Evolutionary conservation across 2,888 invertebrate species (phyloP), one percentile per base, ranked within the genome.

Genomic region (Julus scanicus): DNA sequence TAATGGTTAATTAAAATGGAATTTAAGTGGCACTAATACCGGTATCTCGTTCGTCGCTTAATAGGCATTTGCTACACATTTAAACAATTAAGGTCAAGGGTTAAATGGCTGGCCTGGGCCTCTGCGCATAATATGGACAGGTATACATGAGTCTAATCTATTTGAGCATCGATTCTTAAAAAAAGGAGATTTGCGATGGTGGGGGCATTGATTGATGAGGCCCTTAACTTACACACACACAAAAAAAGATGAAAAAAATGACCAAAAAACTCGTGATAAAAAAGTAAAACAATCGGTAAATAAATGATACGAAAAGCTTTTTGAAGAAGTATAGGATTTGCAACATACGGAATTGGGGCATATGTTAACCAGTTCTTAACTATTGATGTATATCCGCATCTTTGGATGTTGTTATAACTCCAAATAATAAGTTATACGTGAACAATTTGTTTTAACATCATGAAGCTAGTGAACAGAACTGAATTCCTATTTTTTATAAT

Each of bases 1-100:
- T 53, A 53, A 53, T 53, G 53, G 53, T 53, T 53, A 53, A 53
- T 53, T 53, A 53, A 53, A 53, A 53, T 53, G 53, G 53, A 53
- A 53, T 53, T 53, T 53, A 53, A 53, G 53, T 53, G 53, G 53
- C 53, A 53, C 53, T 53, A 53, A 53, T 53, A 53, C 53, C 13
- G 53, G 13, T 53, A 53, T 53, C 53, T 53, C 53, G 53, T 53
- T 15, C 53, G 53, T 53, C 53, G 9, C 53, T 53, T 11, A 53
- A 53, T 15, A 9, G 53, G 53, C 53, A 53, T 53, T 15, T 53
- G 53, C 53, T 53, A 53, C 53, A 53, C 53, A 53, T 53, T 53
- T 53, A 53, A 53, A 53, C 53, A 53, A 53, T 53, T 53, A 53
- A 53, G 53, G 53, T 53, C 53, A 53, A 53, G 53, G 53, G 53